These are phyloP conservation scores for Imbricaverruca yamaguchii DNA, from an alignment of 2,888 invertebrate species.

Conservation along the genomic window DNA sequence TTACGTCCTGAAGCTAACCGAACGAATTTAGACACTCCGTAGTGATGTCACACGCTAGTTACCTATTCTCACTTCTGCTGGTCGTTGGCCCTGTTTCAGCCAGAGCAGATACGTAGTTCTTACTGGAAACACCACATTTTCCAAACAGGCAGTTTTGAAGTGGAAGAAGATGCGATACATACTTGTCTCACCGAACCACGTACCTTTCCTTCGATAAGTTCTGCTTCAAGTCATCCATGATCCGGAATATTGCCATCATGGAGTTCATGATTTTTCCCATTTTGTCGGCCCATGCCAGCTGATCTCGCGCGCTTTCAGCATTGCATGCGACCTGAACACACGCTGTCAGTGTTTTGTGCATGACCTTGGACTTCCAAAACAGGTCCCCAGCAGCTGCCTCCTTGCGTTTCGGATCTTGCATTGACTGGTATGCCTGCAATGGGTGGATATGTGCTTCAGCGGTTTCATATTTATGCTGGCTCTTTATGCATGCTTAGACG, in stretches of 20 bases:
- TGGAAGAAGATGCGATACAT: too few relatives aligned
- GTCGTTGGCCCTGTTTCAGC: too few relatives aligned
- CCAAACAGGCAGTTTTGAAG: too few relatives aligned
- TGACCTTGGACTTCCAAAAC: slow-evolving; percentile 8
- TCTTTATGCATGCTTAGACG: too few relatives aligned
- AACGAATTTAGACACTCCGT: too few relatives aligned
- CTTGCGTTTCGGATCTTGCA: slow-evolving; percentile 1
- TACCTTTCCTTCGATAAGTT: neutral
- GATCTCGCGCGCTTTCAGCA: neutral
- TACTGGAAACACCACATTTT: too few relatives aligned
- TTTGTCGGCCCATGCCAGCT: slow-evolving; percentile 9
- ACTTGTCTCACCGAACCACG: neutral
- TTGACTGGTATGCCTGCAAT: neutral
- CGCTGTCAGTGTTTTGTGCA: neutral
- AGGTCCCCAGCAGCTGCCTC: slow-evolving; percentile 13
- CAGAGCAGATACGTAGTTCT: too few relatives aligned
- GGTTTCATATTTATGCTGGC: too few relatives aligned
- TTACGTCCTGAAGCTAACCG: too few relatives aligned
- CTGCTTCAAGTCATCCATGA: slow-evolving; percentile 1
- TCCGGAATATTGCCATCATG: slow-evolving; percentile 2
- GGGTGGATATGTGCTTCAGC: too few relatives aligned
- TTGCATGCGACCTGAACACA: slow-evolving; percentile 8
- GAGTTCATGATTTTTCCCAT: slow-evolving; percentile 19
- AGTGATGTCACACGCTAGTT: too few relatives aligned
- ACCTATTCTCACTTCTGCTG: too few relatives aligned